Evolutionary conservation across 1,140 invertebrate species (phyloP).

Genomic region (Paramacrobiotus metropolitanus): DNA sequence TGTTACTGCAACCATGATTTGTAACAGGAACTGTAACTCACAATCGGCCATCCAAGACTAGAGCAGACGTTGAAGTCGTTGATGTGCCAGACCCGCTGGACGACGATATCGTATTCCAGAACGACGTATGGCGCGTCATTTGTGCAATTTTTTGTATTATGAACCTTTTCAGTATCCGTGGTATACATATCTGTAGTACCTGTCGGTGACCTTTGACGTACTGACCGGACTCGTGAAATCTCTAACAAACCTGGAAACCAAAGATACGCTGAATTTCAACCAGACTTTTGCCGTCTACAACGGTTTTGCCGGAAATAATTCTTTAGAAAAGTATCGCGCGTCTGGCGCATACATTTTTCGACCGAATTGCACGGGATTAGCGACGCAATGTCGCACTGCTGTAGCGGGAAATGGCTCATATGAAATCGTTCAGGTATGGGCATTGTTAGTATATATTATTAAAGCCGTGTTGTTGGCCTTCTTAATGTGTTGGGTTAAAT

Average conservation of each 20-base stretch:
- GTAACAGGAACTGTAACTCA: too few species aligned
- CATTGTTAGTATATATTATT: conserved; percentile 1
- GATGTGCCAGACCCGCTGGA: neutral
- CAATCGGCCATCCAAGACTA: too few species aligned
- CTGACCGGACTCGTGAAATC: conserved; percentile 17
- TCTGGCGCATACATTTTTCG: conserved; percentile 71
- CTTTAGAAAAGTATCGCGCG: conserved; percentile 24
- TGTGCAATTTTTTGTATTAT: too few species aligned
- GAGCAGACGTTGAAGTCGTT: too few species aligned
- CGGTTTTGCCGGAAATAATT: conserved; percentile 35
- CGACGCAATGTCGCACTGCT: conserved; percentile 5
- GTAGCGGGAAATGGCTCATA: conserved; percentile 8
- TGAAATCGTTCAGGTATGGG: conserved; percentile 10
- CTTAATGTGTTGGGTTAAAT: too few species aligned
- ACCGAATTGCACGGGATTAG: conserved; percentile 28
- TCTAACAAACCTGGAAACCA: conserved; percentile 19
- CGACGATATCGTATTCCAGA: neutral
- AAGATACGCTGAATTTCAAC: conserved; percentile 20
- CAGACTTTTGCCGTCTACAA: conserved; percentile 55
- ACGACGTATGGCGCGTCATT: too few species aligned
- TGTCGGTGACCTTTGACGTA: conserved; percentile 19
- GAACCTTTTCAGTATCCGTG: too few species aligned
- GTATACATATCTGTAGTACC: conserved; percentile 16
- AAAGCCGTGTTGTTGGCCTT: neutral
- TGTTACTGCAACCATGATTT: neutral